phyloP scores from a whole-genome alignment of 2,888 invertebrate genomes.

The Alcis repandata region DNA sequence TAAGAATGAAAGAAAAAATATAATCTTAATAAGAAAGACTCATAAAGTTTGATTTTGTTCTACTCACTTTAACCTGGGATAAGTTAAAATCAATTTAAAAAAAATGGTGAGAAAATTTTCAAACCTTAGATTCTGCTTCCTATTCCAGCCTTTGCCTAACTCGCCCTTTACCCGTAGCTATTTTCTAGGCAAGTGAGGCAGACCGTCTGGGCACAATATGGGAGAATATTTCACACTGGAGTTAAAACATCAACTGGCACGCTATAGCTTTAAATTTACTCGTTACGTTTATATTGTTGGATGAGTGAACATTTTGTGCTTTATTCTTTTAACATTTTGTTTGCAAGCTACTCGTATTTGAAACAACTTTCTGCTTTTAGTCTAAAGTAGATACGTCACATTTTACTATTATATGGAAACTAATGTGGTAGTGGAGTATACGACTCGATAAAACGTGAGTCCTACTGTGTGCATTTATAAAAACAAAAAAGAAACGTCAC shows the following conservation, averaged over 20 bases:
- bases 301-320: conserved; percentile 6
- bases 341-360: background rate
- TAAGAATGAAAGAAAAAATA: too few species aligned
- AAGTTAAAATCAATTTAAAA: background rate
- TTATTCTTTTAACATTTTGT: conserved; percentile 6
- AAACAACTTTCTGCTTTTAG: background rate
- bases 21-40: too few species aligned
- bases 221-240: conserved; percentile 27
- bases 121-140: conserved; percentile 10
- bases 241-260: conserved; percentile 28
- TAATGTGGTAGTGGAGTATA: too few species aligned
- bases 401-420: too few species aligned
- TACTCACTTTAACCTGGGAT: too few species aligned
- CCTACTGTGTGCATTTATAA: too few species aligned
- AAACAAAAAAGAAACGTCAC: too few species aligned
- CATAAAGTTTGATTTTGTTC: too few species aligned
- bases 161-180: conserved; percentile 20
- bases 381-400: too few species aligned
- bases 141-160: conserved; percentile 9
- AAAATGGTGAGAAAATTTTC: background rate
- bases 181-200: conserved; percentile 30
- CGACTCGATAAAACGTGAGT: too few species aligned
- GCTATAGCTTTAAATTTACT: conserved; percentile 25
- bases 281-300: conserved; percentile 6
- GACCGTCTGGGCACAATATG: conserved; percentile 28